Evolutionary conservation across 2,797 vertebrate species (phyloP).

Genomic region (Hapalemur alaotrensis): DNA sequence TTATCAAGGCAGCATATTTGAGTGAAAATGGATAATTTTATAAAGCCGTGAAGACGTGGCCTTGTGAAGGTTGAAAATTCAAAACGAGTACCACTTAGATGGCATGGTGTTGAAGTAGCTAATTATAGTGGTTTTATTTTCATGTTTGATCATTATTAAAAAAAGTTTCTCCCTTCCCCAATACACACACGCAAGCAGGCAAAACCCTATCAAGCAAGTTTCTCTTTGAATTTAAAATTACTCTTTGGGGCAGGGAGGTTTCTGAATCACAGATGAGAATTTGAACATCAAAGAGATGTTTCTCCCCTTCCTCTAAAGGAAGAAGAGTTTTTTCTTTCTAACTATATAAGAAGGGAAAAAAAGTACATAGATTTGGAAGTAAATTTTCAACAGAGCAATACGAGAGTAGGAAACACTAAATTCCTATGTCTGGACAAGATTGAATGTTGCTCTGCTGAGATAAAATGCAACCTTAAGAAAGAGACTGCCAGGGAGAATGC

Average conservation of each 20-base stretch:
- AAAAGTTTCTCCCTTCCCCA: not conserved
- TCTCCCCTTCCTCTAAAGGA: not conserved
- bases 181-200: not conserved
- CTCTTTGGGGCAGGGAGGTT: slow-evolving; percentile 56
- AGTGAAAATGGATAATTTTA: slow-evolving; percentile 21
- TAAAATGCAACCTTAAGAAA: not conserved
- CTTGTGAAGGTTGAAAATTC: not conserved
- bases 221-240: slow-evolving; percentile 68
- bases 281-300: slow-evolving; percentile 55
- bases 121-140: slow-evolving; percentile 39
- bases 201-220: slow-evolving; percentile 47
- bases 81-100: not conserved
- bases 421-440: not conserved
- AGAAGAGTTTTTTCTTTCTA: not conserved
- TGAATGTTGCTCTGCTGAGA: not conserved
- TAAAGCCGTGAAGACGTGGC: not conserved
- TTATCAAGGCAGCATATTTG: not conserved
- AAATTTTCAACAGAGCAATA: not conserved
- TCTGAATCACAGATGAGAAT: slow-evolving; percentile 61
- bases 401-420: not conserved
- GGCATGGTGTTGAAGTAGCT: not conserved
- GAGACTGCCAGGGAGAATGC: not conserved
- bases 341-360: not conserved
- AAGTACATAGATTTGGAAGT: slow-evolving; percentile 6
- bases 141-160: slow-evolving; percentile 38